Conservation (phyloP, 2,888 invertebrate genomes). For the Hyles lineata region DNA sequence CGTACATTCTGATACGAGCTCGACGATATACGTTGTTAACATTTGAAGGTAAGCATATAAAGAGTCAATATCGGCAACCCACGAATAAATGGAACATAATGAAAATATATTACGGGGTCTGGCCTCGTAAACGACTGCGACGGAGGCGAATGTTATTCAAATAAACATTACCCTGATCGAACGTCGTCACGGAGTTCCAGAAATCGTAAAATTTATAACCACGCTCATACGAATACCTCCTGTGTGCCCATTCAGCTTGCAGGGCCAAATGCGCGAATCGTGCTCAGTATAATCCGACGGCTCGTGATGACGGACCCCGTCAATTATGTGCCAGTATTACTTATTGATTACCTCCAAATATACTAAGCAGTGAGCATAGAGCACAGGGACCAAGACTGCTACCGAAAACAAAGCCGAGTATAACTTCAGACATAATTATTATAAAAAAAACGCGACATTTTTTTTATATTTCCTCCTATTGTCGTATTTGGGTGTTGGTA, state of each 20-base stretch:
- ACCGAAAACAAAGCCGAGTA: no score
- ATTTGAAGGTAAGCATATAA: constrained; percentile 72
- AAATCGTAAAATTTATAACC: constrained; percentile 74
- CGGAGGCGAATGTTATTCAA: constrained; percentile 71
- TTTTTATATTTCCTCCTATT: no score
- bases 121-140: constrained; percentile 71
- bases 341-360: neutral
- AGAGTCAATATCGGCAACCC: constrained; percentile 71
- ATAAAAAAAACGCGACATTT: no score
- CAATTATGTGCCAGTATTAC: constrained; percentile 15
- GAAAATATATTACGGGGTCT: constrained; percentile 75
- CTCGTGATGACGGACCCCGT: constrained; percentile 27
- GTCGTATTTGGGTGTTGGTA: no score
- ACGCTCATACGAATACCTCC: constrained; percentile 52
- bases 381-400: no score
- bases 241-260: constrained; percentile 42
- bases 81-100: constrained; percentile 78
- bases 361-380: neutral
- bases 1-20: constrained; percentile 52
- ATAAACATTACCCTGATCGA: constrained; percentile 73
- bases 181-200: constrained; percentile 66
- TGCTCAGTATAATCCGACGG: constrained; percentile 35
- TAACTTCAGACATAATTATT: no score
- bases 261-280: constrained; percentile 37
- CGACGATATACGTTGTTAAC: constrained; percentile 64